phyloP scores from a whole-genome alignment of 2,888 invertebrate species.

The Sipha maydis region DNA sequence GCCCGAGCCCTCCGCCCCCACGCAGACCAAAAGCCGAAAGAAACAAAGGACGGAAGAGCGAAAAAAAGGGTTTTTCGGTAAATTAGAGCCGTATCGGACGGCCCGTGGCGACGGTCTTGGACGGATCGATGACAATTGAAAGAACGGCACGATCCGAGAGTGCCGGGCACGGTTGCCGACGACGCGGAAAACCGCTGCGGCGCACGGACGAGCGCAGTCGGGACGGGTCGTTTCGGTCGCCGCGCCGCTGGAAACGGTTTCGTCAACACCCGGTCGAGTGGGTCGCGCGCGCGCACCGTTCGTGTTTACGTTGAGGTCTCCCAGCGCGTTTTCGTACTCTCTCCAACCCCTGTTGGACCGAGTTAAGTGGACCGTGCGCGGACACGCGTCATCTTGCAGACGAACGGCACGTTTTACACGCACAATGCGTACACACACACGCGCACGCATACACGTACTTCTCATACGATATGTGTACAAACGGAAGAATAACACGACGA shows the following conservation, averaged over 20 bases:
- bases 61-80: slow-evolving; percentile 24
- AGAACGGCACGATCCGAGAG: background rate
- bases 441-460: background rate
- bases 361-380: slow-evolving; percentile 53
- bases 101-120: background rate
- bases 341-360: background rate
- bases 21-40: too few relatives aligned
- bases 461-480: background rate
- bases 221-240: background rate
- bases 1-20: background rate
- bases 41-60: too few relatives aligned
- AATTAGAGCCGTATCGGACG: slow-evolving; percentile 34
- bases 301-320: slow-evolving; percentile 36
- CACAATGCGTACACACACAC: background rate
- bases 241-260: slow-evolving; percentile 15
- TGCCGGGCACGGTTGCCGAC: background rate
- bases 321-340: background rate
- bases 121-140: background rate
- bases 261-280: slow-evolving; percentile 18
- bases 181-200: background rate
- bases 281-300: background rate
- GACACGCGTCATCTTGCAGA: slow-evolving; percentile 50
- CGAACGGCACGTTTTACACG: background rate
- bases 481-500: background rate
- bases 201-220: too few relatives aligned